Percentiles rank a stretch among this genome's conserved stretches.
Evolutionary conservation across 2,113 vertebrate genomes (phyloP).

Genomic region (Lichenostomus cassidix): DNA sequence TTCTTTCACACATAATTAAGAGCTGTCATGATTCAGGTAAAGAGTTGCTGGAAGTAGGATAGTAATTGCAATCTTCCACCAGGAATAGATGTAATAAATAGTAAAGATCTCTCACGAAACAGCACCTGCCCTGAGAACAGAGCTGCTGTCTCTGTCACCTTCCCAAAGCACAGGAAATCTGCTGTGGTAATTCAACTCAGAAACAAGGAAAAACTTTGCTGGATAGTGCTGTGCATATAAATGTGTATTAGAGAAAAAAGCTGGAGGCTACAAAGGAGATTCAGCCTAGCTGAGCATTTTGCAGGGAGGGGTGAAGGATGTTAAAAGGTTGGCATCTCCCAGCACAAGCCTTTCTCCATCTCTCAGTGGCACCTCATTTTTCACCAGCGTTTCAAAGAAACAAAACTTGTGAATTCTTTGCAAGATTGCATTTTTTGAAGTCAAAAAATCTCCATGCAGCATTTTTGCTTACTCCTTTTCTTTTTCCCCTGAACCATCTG

Average conservation of each 20-base stretch:
- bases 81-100: conserved; percentile 22
- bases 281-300: not conserved
- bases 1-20: conserved; percentile 48
- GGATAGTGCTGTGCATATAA: not conserved
- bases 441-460: rapidly evolving
- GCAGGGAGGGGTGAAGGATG: not conserved
- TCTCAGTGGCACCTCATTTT: not conserved
- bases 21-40: conserved; percentile 24
- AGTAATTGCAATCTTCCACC: conserved; percentile 15
- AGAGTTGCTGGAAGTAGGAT: conserved; percentile 20
- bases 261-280: not conserved
- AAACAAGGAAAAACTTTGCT: not conserved
- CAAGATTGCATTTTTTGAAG: not conserved
- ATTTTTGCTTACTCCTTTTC: not conserved
- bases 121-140: not conserved
- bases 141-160: not conserved
- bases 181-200: not conserved
- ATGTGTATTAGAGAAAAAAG: not conserved
- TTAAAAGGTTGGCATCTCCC: not conserved
- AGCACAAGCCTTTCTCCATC: not conserved
- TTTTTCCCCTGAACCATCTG: not conserved
- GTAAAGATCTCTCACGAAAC: not conserved
- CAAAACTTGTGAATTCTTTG: not conserved
- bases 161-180: not conserved
- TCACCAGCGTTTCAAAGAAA: not conserved